Percentiles rank a stretch among this genome's conserved stretches.
Conservation (phyloP, 2,888 invertebrate genomes). For the Mythimna impura region DNA sequence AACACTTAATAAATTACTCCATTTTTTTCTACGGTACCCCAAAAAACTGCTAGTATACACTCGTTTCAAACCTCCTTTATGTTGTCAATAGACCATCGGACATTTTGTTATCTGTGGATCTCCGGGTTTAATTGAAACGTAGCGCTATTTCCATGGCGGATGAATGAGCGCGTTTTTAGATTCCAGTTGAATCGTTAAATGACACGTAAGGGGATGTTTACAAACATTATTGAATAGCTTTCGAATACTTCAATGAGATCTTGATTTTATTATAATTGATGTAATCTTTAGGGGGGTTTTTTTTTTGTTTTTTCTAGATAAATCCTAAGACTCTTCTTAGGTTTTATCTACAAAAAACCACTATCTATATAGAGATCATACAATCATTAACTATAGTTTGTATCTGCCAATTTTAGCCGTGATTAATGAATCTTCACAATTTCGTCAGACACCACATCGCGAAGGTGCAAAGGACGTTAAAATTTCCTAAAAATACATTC, state of each 20-base stretch:
- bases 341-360: too few relatives aligned
- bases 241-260: conserved; percentile 47
- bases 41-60: conserved; percentile 46
- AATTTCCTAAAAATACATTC: conserved; percentile 58
- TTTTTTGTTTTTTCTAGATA: conserved; percentile 5
- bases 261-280: conserved; percentile 49
- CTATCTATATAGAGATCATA: too few relatives aligned
- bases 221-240: conserved; percentile 65
- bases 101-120: conserved; percentile 84
- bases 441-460: neutral
- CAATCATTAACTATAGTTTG: too few relatives aligned
- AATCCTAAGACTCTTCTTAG: neutral
- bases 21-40: conserved; percentile 62
- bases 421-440: neutral
- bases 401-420: too few relatives aligned
- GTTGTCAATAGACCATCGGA: conserved; percentile 80
- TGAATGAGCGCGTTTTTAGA: conserved; percentile 71
- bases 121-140: conserved; percentile 81
- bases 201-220: conserved; percentile 80
- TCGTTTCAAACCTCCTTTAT: conserved; percentile 69
- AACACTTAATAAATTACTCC: too few relatives aligned
- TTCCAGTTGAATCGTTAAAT: conserved; percentile 75
- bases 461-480: conserved; percentile 9
- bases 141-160: conserved; percentile 69
- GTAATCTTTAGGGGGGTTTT: neutral